Conservation (phyloP, 2,113 vertebrate species). For the Cnemophilus loriae region DNA sequence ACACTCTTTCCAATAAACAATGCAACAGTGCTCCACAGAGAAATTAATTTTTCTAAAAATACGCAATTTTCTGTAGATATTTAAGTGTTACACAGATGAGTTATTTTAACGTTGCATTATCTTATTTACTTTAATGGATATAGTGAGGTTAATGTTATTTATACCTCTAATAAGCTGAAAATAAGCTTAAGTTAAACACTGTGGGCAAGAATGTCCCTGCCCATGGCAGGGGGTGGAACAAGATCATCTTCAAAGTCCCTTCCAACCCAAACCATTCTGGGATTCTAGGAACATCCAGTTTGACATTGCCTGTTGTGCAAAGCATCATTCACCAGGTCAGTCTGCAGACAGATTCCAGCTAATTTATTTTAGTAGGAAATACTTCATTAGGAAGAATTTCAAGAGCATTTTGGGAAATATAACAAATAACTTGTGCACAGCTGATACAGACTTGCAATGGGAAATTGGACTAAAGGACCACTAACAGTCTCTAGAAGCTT, state of each 20-base stretch:
- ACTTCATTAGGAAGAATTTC: neutral
- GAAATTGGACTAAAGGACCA: neutral
- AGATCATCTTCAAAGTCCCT: neutral
- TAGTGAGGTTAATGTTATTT: neutral
- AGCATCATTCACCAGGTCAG: neutral
- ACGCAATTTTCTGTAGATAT: neutral
- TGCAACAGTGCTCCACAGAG: neutral
- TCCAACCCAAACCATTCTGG: neutral
- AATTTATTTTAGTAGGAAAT: neutral
- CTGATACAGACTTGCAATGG: neutral
- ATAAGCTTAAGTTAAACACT: neutral
- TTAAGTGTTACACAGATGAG: neutral
- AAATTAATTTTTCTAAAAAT: neutral
- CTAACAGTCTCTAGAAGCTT: neutral
- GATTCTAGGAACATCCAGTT: neutral
- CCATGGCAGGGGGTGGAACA: fast-evolving
- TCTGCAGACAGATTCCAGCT: neutral
- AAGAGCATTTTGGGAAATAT: neutral
- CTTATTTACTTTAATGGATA: neutral
- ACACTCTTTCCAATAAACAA: neutral
- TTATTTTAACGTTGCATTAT: neutral
- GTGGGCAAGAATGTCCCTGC: neutral
- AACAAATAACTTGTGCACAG: neutral
- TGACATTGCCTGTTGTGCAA: neutral
- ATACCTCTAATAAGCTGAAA: neutral